phyloP scores from a whole-genome alignment of 2,888 invertebrate genomes.

The Cerastis leucographa region DNA sequence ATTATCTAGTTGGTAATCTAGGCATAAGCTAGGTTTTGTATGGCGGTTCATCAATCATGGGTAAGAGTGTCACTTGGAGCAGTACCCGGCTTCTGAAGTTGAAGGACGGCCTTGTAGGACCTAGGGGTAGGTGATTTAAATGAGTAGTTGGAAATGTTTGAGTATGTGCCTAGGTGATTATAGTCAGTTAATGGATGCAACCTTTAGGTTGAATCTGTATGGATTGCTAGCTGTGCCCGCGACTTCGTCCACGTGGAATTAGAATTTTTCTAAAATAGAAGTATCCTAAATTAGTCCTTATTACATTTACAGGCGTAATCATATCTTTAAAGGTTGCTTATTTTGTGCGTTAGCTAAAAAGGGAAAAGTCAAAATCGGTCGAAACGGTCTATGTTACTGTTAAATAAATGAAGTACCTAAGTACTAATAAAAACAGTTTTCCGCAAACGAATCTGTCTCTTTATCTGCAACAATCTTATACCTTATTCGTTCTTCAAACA shows the following conservation, averaged over 20 bases:
- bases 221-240: too few relatives aligned
- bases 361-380: not conserved
- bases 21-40: conserved; percentile 23
- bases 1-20: conserved; percentile 45
- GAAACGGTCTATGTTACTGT: not conserved
- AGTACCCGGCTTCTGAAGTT: not conserved
- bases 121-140: conserved; percentile 11
- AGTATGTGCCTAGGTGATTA: not conserved
- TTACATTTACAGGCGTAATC: too few relatives aligned
- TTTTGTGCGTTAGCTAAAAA: too few relatives aligned
- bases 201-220: not conserved
- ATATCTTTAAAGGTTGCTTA: too few relatives aligned
- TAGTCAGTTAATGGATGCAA: not conserved
- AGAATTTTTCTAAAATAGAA: too few relatives aligned
- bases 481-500: conserved; percentile 16
- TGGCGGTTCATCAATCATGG: conserved; percentile 44
- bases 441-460: conserved; percentile 7
- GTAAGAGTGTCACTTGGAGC: conserved; percentile 18
- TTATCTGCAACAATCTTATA: conserved; percentile 5
- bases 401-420: too few relatives aligned
- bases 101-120: conserved; percentile 5
- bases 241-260: too few relatives aligned
- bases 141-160: not conserved
- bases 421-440: conserved; percentile 1
- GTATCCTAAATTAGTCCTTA: too few relatives aligned